Base-by-base conservation (phyloP, 2,888 invertebrate species). In the Abscondita cerata region DNA sequence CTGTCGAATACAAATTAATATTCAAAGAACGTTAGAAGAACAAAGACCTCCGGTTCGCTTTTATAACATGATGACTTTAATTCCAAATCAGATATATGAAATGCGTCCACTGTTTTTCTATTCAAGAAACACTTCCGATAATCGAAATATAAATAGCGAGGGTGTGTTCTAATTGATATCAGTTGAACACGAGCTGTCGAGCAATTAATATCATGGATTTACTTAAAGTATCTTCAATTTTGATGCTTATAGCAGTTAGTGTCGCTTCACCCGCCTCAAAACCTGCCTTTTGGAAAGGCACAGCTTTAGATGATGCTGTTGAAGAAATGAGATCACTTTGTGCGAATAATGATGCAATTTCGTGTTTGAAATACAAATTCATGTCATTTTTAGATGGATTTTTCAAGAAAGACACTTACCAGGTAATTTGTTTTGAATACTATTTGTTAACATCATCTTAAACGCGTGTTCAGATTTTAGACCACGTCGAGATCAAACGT, bases 351-450 rank as follows among this genome's bases (percentile, higher is more conserved):
- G 88, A 88, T 70, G 89, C 90, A 15, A 85, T 92, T 59, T 89
- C 92, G 67, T 93, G 93, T 81, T 87, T 93, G 81, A 92, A 93
- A 80, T 90, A 88, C 83, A 91, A 91, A 78, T 90, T 92, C 66
- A 88, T 93, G 83, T 88, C 89, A 66, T 85, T 92, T 68, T 81
- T 93, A 78, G 91, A 92, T 80, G 88, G 88, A 73, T 86, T 92
- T 72, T 86, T 92, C 81, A 89, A 88, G 79, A 90, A 91, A 82
- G 92, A 92, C 77, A 87, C 86, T 70, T 91, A 87, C 81, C 88
- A 91, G 87, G 92, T 90, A 83, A 81, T 77, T 71, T 12, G 20
- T 16, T 20, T 25, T 20, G 25, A n/a, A 12, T 12, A n/a, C n/a
- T 36, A 12, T 1, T 48, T 13, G 4, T 16, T n/a, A 13, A 19